Evolutionary conservation across 2,888 invertebrate species (phyloP).

Genomic region (Calliopum simillimum): DNA sequence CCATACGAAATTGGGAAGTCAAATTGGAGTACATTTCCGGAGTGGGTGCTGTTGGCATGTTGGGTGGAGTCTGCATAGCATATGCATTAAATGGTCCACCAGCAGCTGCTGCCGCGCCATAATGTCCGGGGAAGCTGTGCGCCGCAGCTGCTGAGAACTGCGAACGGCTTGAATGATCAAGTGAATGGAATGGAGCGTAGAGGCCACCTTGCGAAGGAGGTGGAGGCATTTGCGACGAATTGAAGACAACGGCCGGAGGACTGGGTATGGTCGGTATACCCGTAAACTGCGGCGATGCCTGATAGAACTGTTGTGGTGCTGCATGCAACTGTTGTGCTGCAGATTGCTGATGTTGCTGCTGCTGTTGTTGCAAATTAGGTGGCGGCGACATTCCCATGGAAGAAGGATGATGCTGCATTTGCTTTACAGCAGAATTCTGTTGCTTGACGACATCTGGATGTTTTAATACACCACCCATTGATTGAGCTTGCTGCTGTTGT

Average conservation of each 20-base stretch:
- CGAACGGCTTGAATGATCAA: conserved; percentile 76
- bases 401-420: conserved; percentile 68
- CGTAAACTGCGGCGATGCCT: conserved; percentile 78
- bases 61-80: conserved; percentile 70
- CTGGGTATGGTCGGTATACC: conserved; percentile 88
- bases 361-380: conserved; percentile 75
- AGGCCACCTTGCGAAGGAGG: conserved; percentile 76
- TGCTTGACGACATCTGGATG: conserved; percentile 64
- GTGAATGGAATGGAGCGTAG: conserved; percentile 84
- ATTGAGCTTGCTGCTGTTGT: conserved; percentile 47
- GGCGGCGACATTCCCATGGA: conserved; percentile 68
- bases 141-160: conserved; percentile 76
- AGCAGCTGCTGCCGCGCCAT: conserved; percentile 67
- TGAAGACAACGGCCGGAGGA: conserved; percentile 81
- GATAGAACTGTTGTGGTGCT: conserved; percentile 72
- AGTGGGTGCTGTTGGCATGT: conserved; percentile 70
- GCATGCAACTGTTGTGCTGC: conserved; percentile 67
- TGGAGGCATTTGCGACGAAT: conserved; percentile 79
- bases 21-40: conserved; percentile 79
- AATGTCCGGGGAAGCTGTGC: conserved; percentile 70
- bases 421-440: conserved; percentile 68
- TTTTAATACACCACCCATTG: conserved; percentile 48
- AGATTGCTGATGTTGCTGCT: conserved; percentile 67
- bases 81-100: conserved; percentile 77
- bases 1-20: conserved; percentile 73